Evolutionary conservation across 2,797 vertebrate species (phyloP), one percentile per base, ranked within the genome.

Genomic region (Oryzias sinensis): DNA sequence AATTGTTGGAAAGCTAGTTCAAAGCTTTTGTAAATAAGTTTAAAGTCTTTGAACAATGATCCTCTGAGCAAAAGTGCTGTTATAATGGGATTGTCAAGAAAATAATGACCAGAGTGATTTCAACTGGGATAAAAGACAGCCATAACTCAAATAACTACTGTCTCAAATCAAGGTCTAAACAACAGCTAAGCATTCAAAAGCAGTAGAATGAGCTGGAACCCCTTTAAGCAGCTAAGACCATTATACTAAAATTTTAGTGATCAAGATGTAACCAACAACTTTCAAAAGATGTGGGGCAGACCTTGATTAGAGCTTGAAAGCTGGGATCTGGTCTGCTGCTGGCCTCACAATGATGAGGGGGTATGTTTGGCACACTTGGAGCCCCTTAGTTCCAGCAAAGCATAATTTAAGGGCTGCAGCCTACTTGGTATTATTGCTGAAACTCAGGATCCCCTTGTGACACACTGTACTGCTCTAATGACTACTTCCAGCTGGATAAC

Each of bases 141-240:
- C 15, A 6, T 55, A 43, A 49, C 45, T 43, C 45, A 33, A 55
- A 43, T 49, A 55, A 55, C 40, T 9, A 20, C 41, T 43, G 16
- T 17, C 52, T 8, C 14, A 33, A 43, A 49, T 5, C 33, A 43
- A 62, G 52, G 17, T 43, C 52, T 43, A 18, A n/a, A 55, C 22
- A 49, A 49, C 37, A 37, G 43, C 49, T 45, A 43, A 43, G 37
- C 50, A 46, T 49, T 46, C 15, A 43, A 22, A 22, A 18, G 33
- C 29, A 46, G 29, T 45, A 43, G 40, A 37, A 54, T 24, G 45
- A 62, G 29, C 45, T 43, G 17, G 14, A 20, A 42, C 20, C 13
- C 4, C 33, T 48, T 17, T 43, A 25, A 22, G n/a, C 27, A 16
- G n/a, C n/a, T n/a, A 49, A 55, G 5, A 53, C 15, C 5, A 42